phyloP scores from a whole-genome alignment of 2,113 vertebrate genomes.

The Mustelus asterias region DNA sequence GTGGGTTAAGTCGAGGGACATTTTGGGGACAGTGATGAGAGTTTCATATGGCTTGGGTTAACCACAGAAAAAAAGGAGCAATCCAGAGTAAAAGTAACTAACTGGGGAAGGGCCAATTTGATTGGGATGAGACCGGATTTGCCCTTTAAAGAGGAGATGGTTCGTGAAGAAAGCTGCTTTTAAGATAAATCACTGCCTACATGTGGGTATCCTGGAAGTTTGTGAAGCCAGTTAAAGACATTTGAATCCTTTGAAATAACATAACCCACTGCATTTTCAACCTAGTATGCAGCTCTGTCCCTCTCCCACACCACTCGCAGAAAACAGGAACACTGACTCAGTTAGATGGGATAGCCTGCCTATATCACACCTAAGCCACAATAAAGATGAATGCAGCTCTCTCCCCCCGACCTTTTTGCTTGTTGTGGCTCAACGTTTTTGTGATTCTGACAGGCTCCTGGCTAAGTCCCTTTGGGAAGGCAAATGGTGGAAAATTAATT shows the following conservation, averaged over 20 bases:
- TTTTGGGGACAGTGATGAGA: background rate
- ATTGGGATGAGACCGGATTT: too few relatives aligned
- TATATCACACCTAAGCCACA: background rate
- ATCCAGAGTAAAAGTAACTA: background rate
- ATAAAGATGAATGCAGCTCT: background rate
- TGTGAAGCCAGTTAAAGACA: background rate
- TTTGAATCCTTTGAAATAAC: background rate
- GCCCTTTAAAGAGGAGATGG: too few relatives aligned
- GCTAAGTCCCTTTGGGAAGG: background rate
- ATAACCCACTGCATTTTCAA: background rate
- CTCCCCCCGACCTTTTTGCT: background rate
- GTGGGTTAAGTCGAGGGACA: background rate
- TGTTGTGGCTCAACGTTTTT: background rate
- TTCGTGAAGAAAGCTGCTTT: background rate
- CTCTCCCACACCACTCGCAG: background rate
- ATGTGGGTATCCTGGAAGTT: background rate
- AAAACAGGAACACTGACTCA: background rate
- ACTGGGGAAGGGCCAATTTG: background rate
- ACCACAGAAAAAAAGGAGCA: background rate
- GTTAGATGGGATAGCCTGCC: background rate
- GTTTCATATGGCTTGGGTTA: background rate
- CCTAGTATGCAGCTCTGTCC: background rate
- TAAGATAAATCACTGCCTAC: background rate
- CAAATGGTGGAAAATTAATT: background rate
- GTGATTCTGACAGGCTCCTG: background rate